Evolutionary conservation across 2,888 invertebrate species (phyloP).

Genomic region (Xestia c-nigrum): DNA sequence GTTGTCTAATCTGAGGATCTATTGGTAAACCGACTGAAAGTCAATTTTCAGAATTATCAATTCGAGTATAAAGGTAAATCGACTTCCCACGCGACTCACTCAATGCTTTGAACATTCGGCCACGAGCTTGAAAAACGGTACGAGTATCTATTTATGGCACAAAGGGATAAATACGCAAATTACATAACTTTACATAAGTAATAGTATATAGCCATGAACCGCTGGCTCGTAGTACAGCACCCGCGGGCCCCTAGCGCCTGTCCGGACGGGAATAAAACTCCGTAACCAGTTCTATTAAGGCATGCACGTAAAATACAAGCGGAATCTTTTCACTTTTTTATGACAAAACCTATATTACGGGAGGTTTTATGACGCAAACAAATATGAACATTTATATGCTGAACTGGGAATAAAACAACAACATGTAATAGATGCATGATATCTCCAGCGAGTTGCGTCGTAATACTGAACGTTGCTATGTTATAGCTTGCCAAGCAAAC

Average conservation of each 20-base stretch:
- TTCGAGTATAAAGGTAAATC: constrained; percentile 1
- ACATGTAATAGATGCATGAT: constrained; percentile 4
- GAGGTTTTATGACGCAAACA: constrained; percentile 45
- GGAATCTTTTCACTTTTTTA: constrained; percentile 57
- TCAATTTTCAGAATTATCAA: constrained; percentile 5
- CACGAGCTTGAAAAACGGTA: neutral
- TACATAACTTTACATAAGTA: constrained; percentile 3
- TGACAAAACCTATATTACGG: constrained; percentile 34
- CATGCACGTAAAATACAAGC: constrained; percentile 38
- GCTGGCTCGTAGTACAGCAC: constrained; percentile 9
- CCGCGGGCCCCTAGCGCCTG: constrained; percentile 14
- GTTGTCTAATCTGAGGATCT: neutral
- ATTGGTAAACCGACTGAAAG: neutral
- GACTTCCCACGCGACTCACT: neutral
- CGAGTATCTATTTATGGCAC: neutral
- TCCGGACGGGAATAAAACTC: constrained; percentile 43
- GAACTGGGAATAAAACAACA: constrained; percentile 41
- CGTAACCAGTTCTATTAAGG: constrained; percentile 32
- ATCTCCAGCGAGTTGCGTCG: neutral
- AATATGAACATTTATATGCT: constrained; percentile 44
- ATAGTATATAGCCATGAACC: neutral
- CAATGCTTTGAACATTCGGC: neutral
- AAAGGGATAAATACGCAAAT: constrained; percentile 10
- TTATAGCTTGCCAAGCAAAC: neutral
- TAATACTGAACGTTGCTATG: neutral